Evolutionary conservation across 2,888 invertebrate species (phyloP).

Genomic region (Drosophila putrida): DNA sequence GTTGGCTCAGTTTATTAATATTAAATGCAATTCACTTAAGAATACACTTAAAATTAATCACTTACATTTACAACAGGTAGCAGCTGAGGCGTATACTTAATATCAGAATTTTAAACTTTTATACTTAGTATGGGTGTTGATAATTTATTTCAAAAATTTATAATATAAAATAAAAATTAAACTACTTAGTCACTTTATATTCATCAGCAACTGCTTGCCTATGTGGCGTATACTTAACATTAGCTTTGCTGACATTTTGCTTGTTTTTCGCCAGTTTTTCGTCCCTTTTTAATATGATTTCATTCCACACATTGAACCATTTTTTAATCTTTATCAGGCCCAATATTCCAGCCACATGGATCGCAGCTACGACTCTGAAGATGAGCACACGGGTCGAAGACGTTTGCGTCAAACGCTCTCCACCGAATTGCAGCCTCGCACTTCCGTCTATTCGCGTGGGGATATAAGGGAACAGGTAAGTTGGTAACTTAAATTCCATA

Average conservation of each 20-base stretch:
- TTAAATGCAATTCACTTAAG: not conserved
- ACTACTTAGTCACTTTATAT: not conserved
- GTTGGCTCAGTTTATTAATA: not conserved
- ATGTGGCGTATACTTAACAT: conserved; percentile 23
- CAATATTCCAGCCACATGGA: conserved; percentile 80
- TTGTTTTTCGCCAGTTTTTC: not conserved
- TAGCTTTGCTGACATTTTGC: not conserved
- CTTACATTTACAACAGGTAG: no score
- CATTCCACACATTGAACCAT: not conserved
- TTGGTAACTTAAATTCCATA: no score
- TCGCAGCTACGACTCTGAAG: conserved; percentile 92
- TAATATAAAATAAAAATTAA: no score
- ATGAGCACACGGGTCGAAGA: conserved; percentile 91
- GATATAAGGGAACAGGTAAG: conserved; percentile 92
- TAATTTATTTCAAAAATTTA: no score
- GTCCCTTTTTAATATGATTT: not conserved
- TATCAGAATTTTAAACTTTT: no score
- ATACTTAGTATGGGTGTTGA: no score
- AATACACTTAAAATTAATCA: not conserved
- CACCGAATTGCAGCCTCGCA: conserved; percentile 84
- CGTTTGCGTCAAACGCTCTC: conserved; percentile 87
- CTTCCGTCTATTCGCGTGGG: conserved; percentile 91
- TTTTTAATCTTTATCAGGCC: conserved; percentile 59
- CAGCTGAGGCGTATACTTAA: no score
- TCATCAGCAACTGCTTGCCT: not conserved